Base-by-base conservation (phyloP, 2,113 vertebrate species). In the Rhinichthys klamathensis region DNA sequence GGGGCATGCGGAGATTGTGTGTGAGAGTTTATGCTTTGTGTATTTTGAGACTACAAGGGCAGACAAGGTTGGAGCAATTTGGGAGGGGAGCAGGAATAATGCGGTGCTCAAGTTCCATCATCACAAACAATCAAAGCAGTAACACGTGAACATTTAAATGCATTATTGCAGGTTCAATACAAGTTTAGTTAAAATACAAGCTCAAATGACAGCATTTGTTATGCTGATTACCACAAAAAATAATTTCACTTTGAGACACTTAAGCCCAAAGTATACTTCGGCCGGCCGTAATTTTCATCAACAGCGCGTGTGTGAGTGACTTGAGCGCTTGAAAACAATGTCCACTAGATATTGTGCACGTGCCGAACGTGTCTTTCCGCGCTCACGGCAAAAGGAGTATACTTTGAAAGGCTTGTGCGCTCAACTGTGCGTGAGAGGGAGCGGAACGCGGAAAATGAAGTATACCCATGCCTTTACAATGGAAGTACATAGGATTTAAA, bases 11-110 rank as follows among this genome's bases (percentile, higher is more conserved):
- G 85, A 86, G 91, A 92, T 92, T 87, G 89, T 90, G 90, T 85
- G 90, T 74, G 92, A 69, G 89, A 87, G 80, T 92, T 91, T 91
- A 91, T 90, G 88, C 89, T 91, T 93, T 92, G 92, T 88, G 88
- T 92, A 93, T 92, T 94, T 94, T 92, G 87, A 92, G 92, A 93
- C 65, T 86, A 91, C 93, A 95, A 96, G 93, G 94, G 92, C 86
- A 95, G 91, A 89, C 92, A 89, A 93, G 94, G 93, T 93, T 91
- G 89, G 87, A 79, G 89, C 91, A 92, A 92, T 91, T 95, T 76
- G 16, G 93, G 41, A 93, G 86, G 91, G 82, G 35, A 75, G 85
- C 81, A 89, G 38, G 83, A 92, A 90, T 91, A 87, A 91, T 87
- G 83, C 89, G 81, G 86, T 88, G 89, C 89, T 79, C 69, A 65